Base-by-base conservation (phyloP, 2,888 invertebrate genomes). In the Andrena bicolor region DNA sequence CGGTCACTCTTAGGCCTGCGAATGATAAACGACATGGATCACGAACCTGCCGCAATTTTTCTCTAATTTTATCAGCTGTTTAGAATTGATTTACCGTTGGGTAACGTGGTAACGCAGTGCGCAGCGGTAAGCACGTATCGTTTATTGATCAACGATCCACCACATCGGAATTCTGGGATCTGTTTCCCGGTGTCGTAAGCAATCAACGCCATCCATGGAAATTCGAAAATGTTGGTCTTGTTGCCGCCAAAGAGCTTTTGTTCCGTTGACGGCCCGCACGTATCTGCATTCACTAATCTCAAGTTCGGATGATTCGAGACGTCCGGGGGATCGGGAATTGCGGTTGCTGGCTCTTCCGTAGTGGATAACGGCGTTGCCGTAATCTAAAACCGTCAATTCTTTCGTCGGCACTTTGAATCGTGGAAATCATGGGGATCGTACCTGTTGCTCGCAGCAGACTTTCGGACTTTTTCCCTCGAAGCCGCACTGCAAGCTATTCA, bases 141-240 rank as follows among this genome's bases (percentile, higher is more conserved):
- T 63, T 94, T 92, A 82, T 94, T 95, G 77, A 96, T 95, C 6
- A 96, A 88, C 0, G 95, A 92, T 1, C 95, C 96, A 60, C 94
- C 94, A 70, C 92, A 93, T 66, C 90, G 92, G 77, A 90, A 92
- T 77, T 91, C 91, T 5, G 81, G 80, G 10, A 41, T 84, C 8
- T 76, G 56, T 16, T 26, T 66, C 82, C 93, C 87, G 58, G 91
- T 92, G 20, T 91, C 84, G 83, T 97, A 97, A 1, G 95, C 95
- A n/a, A 97, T 91, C 1, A 97, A 94, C 0, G 96, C 96, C 96
- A 97, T 96, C 97, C 97, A 97, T 0, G 97, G 97, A 93, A 96
- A 96, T 86, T 97, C 96, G 56, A 95, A 95, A 4, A 97, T 91
- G 0, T 92, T 92, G 0, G 97, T 96, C 76, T 94, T 94, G 63